Evolutionary conservation across 2,888 invertebrate genomes (phyloP), one percentile per base, ranked within the genome.

Genomic region (Ormyrus thymus): DNA sequence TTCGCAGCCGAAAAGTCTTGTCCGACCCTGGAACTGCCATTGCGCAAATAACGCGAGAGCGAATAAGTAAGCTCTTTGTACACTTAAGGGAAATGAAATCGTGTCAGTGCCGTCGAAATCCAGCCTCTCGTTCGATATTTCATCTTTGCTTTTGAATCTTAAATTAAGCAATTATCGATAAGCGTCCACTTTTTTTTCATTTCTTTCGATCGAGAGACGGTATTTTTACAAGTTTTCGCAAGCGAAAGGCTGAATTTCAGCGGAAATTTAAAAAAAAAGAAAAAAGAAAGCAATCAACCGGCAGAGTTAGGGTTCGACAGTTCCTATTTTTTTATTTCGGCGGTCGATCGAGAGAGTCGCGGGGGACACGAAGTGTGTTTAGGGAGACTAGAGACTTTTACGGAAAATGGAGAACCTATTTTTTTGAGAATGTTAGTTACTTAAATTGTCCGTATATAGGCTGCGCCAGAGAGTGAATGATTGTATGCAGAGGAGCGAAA

Each of bases 261-360:
- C 56, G 56, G 15, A 59, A 6, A 3, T 7, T 58, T 8, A 59
- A 61, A 65, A 61, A 4, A 3, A 65, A 75, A 61, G n/a, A 55
- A 15, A 43, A 46, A 5, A 9, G 8, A 58, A 15, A 45, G 59
- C 7, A 73, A 11, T 29, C 15, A 29, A 75, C 58, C 55, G 71
- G 61, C 62, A 72, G 66, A 79, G 61, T 76, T 68, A 68, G 72
- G 51, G 72, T 72, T 72, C 51, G 66, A 72, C 71, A 72, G 79
- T 79, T 79, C 76, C 66, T 73, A 68, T 58, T 68, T 68, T 58
- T 70, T 68, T 43, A 68, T 73, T 78, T 69, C 43, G 50, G 13
- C 29, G 50, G 29, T 77, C 45, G 50, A 51, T 51, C 13, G 15
- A 8, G n/a, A 29, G 46, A 29, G 56, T 64, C 11, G 15, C 4